Conservation (phyloP, 2,113 vertebrate genomes). For the Paedocypris sp. region DNA sequence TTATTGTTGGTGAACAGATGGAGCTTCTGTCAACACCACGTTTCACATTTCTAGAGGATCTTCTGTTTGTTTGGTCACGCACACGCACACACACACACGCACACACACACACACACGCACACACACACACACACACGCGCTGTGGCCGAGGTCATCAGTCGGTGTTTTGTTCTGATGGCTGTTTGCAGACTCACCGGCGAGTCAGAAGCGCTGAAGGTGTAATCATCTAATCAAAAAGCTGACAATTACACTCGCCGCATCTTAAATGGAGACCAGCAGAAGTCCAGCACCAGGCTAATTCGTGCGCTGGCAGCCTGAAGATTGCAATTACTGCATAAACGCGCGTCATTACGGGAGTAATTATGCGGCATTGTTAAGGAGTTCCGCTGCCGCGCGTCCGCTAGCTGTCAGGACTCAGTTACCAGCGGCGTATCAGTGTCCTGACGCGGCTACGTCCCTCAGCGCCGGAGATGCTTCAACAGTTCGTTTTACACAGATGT, state of each 20-base stretch:
- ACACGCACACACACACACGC: too few relatives aligned
- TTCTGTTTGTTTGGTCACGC: too few relatives aligned
- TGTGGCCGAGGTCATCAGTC: too few relatives aligned
- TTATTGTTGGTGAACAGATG: too few relatives aligned
- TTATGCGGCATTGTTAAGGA: conserved; percentile 11
- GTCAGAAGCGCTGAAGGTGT: not conserved
- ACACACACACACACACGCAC: too few relatives aligned
- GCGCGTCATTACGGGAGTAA: conserved; percentile 6
- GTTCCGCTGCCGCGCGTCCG: conserved; percentile 4
- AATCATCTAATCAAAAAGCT: conserved; percentile 6
- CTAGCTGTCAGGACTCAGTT: not conserved
- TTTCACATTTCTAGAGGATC: conserved; percentile 26
- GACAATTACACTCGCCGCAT: conserved; percentile 3
- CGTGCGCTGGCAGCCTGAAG: conserved; percentile 6
- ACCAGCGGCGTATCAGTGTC: too few relatives aligned
- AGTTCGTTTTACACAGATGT: too few relatives aligned
- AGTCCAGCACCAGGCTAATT: conserved; percentile 1
- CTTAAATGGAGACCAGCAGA: conserved; percentile 3
- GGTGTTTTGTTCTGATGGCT: too few relatives aligned
- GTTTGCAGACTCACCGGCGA: too few relatives aligned
- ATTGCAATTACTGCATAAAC: conserved; percentile 16
- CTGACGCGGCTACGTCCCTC: too few relatives aligned
- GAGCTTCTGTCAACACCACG: conserved; percentile 5
- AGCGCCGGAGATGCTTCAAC: too few relatives aligned
- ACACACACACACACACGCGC: too few relatives aligned